These are phyloP conservation scores for Sphaeramia orbicularis DNA, from an alignment of 2,797 vertebrate genomes.

Conservation along the genomic window DNA sequence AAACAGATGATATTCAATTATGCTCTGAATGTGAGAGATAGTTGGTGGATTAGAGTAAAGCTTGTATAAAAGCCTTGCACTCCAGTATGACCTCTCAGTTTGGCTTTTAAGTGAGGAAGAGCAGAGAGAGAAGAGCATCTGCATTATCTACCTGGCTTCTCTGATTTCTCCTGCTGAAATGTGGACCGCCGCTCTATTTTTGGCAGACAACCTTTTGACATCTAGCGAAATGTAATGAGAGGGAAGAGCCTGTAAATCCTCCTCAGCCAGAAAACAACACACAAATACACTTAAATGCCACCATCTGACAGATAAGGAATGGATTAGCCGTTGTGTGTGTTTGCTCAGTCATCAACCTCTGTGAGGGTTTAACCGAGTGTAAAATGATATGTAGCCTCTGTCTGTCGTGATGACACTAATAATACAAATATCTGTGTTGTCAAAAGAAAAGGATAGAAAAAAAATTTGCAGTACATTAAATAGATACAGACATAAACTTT, in stretches of 20 bases:
- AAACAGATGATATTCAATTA: conserved; percentile 61
- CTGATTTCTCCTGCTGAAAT: conserved; percentile 67
- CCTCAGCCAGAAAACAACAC: conserved; percentile 51
- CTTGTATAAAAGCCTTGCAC: conserved; percentile 54
- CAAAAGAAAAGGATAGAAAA: no score
- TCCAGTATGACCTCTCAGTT: conserved; percentile 65
- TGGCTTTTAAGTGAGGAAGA: conserved; percentile 47
- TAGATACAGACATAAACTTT: no score
- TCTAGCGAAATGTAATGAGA: conserved; percentile 57
- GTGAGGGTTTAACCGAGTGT: conserved; percentile 46
- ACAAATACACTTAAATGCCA: conserved; percentile 43
- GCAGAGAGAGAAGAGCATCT: conserved; percentile 22
- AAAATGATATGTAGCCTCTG: conserved; percentile 45
- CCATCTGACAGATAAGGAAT: conserved; percentile 66
- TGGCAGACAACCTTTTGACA: conserved; percentile 67
- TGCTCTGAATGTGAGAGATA: conserved; percentile 40
- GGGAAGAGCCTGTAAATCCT: conserved; percentile 51
- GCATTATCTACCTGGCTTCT: conserved; percentile 65
- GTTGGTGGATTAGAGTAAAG: conserved; percentile 55
- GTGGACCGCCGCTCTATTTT: conserved; percentile 69
- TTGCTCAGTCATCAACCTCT: conserved; percentile 54
- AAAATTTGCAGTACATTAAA: no score
- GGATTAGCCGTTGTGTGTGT: conserved; percentile 62
- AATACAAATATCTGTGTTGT: background rate
- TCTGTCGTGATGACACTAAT: conserved; percentile 30